phyloP scores from a whole-genome alignment of 2,797 vertebrate species.

The Xenentodon cancila region DNA sequence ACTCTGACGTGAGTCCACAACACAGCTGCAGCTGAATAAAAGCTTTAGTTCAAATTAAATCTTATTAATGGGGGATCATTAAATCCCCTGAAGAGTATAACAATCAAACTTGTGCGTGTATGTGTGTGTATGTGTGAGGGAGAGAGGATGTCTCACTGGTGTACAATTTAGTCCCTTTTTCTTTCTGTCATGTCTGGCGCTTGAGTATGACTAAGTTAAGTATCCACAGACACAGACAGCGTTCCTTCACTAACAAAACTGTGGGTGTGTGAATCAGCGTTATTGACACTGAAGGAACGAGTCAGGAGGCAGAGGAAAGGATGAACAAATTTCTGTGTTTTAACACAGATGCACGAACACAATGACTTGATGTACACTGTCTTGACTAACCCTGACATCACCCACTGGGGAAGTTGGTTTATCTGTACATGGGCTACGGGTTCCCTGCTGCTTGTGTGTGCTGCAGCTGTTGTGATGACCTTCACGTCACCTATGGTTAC shows the following conservation, averaged over 20 bases:
- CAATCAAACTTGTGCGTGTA: too few species aligned
- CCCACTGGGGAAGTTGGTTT: slow-evolving; percentile 37
- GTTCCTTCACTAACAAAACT: slow-evolving; percentile 18
- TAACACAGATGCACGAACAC: slow-evolving; percentile 31
- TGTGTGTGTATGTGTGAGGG: too few species aligned
- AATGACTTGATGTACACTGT: slow-evolving; percentile 17
- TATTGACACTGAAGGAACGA: neutral
- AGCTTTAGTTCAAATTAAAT: too few species aligned
- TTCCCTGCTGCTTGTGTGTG: slow-evolving; percentile 25
- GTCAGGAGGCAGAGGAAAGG: slow-evolving; percentile 17
- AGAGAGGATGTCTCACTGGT: too few species aligned
- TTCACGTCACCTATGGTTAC: neutral
- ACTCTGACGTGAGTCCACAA: too few species aligned
- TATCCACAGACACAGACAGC: slow-evolving; percentile 17
- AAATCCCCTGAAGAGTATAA: too few species aligned
- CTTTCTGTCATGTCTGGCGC: neutral
- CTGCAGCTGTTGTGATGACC: slow-evolving; percentile 1
- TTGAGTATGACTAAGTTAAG: neutral
- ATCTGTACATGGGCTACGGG: slow-evolving; percentile 13
- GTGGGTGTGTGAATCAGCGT: slow-evolving; percentile 34
- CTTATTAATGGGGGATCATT: too few species aligned
- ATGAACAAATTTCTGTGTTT: slow-evolving; percentile 15
- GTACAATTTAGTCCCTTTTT: neutral
- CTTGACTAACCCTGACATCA: slow-evolving; percentile 67
- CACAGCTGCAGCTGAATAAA: too few species aligned